Conservation (phyloP, 2,888 invertebrate species). For the Microctonus aethiopoides region DNA sequence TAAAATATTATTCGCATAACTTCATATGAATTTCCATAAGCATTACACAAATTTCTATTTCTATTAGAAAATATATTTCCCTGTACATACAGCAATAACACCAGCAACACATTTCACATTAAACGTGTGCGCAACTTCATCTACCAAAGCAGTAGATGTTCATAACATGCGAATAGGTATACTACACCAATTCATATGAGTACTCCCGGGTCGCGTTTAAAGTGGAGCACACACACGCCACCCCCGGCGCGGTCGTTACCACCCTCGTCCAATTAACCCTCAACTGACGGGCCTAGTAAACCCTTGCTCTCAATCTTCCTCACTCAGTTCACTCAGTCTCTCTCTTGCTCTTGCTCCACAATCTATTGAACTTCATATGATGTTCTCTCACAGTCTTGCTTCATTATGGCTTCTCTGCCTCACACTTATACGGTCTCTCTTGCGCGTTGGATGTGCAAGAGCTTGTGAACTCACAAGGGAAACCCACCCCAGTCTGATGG, state of each 20-base stretch:
- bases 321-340: not conserved
- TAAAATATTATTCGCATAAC: no score
- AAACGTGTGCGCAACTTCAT: slow-evolving; percentile 10
- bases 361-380: not conserved
- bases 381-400: not conserved
- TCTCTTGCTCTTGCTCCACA: not conserved
- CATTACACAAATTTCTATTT: no score
- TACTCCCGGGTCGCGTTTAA: slow-evolving; percentile 32
- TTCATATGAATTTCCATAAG: no score
- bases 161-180: slow-evolving; percentile 17
- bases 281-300: slow-evolving; percentile 31
- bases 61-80: no score
- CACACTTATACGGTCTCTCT: not conserved
- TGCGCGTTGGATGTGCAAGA: not conserved
- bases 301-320: slow-evolving; percentile 17
- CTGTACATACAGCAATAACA: slow-evolving; percentile 4
- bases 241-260: slow-evolving; percentile 29
- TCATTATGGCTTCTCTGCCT: not conserved
- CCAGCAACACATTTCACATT: not conserved
- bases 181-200: slow-evolving; percentile 29
- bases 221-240: slow-evolving; percentile 26
- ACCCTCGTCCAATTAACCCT: slow-evolving; percentile 35
- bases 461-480: slow-evolving; percentile 23
- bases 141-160: slow-evolving; percentile 17
- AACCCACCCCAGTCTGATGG: slow-evolving; percentile 7